These are phyloP conservation scores for Steromphala cineraria DNA, from an alignment of 2,888 invertebrate species.

Conservation along the genomic window DNA sequence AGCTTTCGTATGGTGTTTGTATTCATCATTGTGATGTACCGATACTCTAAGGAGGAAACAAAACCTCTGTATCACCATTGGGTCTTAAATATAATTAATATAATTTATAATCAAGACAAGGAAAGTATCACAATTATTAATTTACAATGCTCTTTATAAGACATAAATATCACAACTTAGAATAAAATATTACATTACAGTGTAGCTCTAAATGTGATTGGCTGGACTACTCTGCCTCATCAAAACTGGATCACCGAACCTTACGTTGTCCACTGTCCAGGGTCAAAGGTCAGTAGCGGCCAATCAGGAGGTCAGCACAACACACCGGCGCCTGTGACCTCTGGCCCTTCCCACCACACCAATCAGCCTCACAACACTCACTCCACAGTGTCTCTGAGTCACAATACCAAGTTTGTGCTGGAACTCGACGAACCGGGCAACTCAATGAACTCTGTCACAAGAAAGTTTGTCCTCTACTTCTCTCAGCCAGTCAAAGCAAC, in stretches of 20 bases:
- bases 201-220: slow-evolving; percentile 50
- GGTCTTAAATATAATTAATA: too few relatives aligned
- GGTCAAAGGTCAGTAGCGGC: slow-evolving; percentile 27
- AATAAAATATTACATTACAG: slow-evolving; percentile 34
- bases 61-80: too few relatives aligned
- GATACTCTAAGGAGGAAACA: too few relatives aligned
- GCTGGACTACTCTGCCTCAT: slow-evolving; percentile 38
- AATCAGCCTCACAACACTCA: slow-evolving; percentile 8
- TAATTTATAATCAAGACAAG: too few relatives aligned
- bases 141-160: background rate
- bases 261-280: slow-evolving; percentile 33
- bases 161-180: too few relatives aligned
- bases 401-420: slow-evolving; percentile 53
- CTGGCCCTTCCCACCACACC: background rate
- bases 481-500: slow-evolving; percentile 45
- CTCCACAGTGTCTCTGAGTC: slow-evolving; percentile 19
- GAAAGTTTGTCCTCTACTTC: slow-evolving; percentile 60
- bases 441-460: slow-evolving; percentile 50
- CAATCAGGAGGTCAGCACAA: background rate
- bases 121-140: too few relatives aligned
- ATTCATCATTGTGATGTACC: too few relatives aligned
- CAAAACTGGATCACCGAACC: slow-evolving; percentile 29
- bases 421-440: slow-evolving; percentile 62
- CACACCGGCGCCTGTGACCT: slow-evolving; percentile 7
- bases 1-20: too few relatives aligned